phyloP scores from a whole-genome alignment of 2,888 invertebrate species.

The Noctua janthina region DNA sequence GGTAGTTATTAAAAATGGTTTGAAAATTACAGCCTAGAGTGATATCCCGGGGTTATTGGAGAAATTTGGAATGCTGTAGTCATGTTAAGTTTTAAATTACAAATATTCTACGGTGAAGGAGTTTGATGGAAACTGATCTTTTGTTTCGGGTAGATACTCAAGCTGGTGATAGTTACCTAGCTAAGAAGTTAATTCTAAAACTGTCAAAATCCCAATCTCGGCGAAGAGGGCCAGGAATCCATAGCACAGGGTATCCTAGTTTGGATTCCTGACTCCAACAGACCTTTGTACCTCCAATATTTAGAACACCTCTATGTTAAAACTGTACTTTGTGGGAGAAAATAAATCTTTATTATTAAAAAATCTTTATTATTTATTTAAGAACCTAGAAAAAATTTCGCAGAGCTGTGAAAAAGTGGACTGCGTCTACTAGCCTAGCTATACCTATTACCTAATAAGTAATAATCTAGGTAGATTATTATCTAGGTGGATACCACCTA shows the following conservation, averaged over 20 bases:
- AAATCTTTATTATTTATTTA: neutral
- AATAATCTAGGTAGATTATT: neutral
- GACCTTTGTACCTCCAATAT: no score
- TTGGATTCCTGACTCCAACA: no score
- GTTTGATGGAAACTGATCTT: neutral
- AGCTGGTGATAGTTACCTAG: slow-evolving; percentile 5
- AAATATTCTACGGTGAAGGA: neutral
- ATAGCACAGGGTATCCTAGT: no score
- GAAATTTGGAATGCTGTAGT: neutral
- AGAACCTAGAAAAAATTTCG: neutral
- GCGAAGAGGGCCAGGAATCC: no score
- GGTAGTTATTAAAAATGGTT: neutral
- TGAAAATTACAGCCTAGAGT: neutral
- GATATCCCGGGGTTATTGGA: neutral
- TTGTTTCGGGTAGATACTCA: neutral
- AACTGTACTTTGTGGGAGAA: no score
- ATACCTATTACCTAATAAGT: neutral
- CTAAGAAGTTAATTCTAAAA: neutral
- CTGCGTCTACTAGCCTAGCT: neutral
- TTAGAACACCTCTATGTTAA: no score
- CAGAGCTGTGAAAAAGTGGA: neutral
- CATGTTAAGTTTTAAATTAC: neutral
- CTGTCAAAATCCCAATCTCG: no score
- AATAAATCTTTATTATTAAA: no score
- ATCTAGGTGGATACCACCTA: neutral